Percentiles rank a stretch among this genome's conserved stretches.
phyloP scores from a whole-genome alignment of 2,888 invertebrate genomes.

The Hypolimnas misippus region DNA sequence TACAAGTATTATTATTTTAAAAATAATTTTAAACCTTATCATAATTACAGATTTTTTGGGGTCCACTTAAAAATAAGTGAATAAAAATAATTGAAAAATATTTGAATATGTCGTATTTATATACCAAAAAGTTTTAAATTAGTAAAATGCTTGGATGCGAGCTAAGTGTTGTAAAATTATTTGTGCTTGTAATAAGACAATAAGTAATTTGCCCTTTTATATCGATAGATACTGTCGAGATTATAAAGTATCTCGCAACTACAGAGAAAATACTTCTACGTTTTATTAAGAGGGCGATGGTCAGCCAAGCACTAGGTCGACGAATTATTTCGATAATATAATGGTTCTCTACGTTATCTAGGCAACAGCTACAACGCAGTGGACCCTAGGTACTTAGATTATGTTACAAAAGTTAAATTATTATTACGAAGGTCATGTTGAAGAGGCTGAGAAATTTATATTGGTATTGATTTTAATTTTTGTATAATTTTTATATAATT shows the following conservation, averaged over 20 bases:
- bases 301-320: slow-evolving; percentile 33
- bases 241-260: slow-evolving; percentile 19
- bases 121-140: background rate
- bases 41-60: slow-evolving; percentile 2
- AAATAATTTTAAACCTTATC: slow-evolving; percentile 2
- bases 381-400: slow-evolving; percentile 64
- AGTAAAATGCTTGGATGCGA: slow-evolving; percentile 22
- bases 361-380: slow-evolving; percentile 59
- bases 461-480: background rate
- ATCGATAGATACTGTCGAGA: slow-evolving; percentile 7
- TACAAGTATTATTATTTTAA: background rate
- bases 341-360: slow-evolving; percentile 50
- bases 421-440: background rate
- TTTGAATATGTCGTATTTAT: background rate
- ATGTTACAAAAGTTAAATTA: slow-evolving; percentile 35
- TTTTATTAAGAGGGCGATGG: slow-evolving; percentile 23
- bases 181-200: slow-evolving; percentile 21
- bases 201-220: slow-evolving; percentile 11
- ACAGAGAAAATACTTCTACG: slow-evolving; percentile 28
- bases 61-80: background rate
- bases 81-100: background rate
- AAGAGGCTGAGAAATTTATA: background rate
- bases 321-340: slow-evolving; percentile 27
- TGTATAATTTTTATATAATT: background rate
- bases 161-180: slow-evolving; percentile 17